Conservation (phyloP, 2,888 invertebrate species). For the Hydrotaea cyrtoneurina region DNA sequence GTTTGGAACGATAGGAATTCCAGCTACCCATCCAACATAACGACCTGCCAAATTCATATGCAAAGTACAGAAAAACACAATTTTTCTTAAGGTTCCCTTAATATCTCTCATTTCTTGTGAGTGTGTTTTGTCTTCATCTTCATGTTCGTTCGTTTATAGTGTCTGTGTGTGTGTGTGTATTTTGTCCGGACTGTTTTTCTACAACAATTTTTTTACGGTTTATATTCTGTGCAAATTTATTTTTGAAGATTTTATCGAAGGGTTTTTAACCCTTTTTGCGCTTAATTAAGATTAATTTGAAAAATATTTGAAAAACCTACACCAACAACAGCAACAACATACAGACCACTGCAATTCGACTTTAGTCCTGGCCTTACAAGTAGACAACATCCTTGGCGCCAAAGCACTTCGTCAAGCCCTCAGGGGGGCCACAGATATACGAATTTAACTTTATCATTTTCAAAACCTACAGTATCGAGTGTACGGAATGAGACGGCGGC, state of each 20-base stretch:
- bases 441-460: constrained; percentile 57
- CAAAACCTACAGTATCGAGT: constrained; percentile 45
- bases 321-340: constrained; percentile 40
- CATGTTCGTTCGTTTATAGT: not conserved
- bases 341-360: constrained; percentile 2
- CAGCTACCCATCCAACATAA: constrained; percentile 42
- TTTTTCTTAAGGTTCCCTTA: constrained; percentile 55
- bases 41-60: constrained; percentile 67
- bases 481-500: not conserved
- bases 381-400: constrained; percentile 65
- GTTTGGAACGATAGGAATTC: not conserved
- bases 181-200: not conserved
- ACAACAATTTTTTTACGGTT: constrained; percentile 26
- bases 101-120: constrained; percentile 37
- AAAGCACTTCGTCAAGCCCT: constrained; percentile 51
- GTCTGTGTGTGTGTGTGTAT: not conserved
- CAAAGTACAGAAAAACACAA: constrained; percentile 58
- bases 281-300: constrained; percentile 71
- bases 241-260: constrained; percentile 59
- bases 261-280: constrained; percentile 67
- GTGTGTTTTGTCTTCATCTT: not conserved
- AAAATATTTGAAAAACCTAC: constrained; percentile 61
- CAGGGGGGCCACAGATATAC: constrained; percentile 58
- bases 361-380: constrained; percentile 55
- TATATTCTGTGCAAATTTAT: constrained; percentile 52